Percentiles rank a stretch among this genome's conserved stretches.
phyloP scores from a whole-genome alignment of 2,797 vertebrate genomes.

The Rhynchonycteris naso region DNA sequence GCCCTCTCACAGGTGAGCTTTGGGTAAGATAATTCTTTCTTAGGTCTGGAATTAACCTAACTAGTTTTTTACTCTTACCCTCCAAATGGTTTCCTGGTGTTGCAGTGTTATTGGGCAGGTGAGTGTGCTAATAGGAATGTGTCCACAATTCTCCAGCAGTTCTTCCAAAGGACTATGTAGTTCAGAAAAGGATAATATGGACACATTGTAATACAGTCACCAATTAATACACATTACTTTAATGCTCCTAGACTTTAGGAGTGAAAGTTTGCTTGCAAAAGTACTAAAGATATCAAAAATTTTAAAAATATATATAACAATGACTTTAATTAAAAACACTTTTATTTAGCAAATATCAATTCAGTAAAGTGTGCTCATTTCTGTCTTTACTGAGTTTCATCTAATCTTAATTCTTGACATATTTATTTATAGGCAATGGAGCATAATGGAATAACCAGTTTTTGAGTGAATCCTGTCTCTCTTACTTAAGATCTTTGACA shows the following conservation, averaged over 20 bases:
- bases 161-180: not conserved
- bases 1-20: not conserved
- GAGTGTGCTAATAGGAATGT: not conserved
- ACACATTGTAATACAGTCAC: not conserved
- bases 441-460: not conserved
- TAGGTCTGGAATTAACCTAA: not conserved
- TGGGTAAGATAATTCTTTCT: not conserved
- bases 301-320: not conserved
- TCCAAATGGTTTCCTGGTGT: not conserved
- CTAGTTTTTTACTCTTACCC: not conserved
- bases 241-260: not conserved
- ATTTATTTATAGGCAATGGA: not conserved
- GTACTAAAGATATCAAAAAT: not conserved
- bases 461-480: not conserved
- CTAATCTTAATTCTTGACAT: not conserved
- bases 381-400: not conserved
- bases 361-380: not conserved
- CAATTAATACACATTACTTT: not conserved
- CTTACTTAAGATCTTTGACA: not conserved
- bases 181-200: not conserved
- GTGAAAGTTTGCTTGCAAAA: constrained; percentile 14
- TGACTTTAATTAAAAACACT: not conserved
- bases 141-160: not conserved
- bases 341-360: not conserved
- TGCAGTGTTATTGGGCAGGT: not conserved